Evolutionary conservation across 1,140 invertebrate species (phyloP), one percentile per base, ranked within the genome.

Genomic region (Drosophila teissieri): DNA sequence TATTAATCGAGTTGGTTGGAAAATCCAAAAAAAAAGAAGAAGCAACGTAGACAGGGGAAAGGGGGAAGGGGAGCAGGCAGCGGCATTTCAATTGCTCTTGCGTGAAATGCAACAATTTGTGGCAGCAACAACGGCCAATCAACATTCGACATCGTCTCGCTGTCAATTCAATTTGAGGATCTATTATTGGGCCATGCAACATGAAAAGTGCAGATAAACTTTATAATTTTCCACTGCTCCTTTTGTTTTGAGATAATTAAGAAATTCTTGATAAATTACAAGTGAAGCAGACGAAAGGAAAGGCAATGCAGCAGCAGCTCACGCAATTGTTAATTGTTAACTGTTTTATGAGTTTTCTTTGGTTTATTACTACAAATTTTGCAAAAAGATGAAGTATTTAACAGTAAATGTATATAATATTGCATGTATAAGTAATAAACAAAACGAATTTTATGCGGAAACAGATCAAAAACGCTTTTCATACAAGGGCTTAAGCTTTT

Each of bases 31-130:
- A 22, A 31, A 49, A 22, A 39, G 52, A 40, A 57, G 40, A 24
- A 17, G 42, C 15, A 31, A 1, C 0, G 34, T 11, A n/a, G n/a
- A n/a, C n/a, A n/a, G n/a, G n/a, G n/a, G n/a, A n/a, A n/a, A n/a
- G n/a, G n/a, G n/a, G n/a, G n/a, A n/a, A n/a, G n/a, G n/a, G n/a
- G n/a, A n/a, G n/a, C n/a, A n/a, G n/a, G 17, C 36, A 44, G 46
- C 63, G 72, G 83, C 76, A 86, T 86, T 88, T 88, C 83, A 88
- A 86, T 86, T 86, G 83, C 84, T 54, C 70, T 84, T 84, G 83
- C 84, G 80, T 86, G 84, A 86, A 86, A 88, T 89, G 84, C 84
- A 73, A 80, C 83, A 86, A 88, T 77, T 89, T 89, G 76, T 57
- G 61, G 73, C 65, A 73, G 63, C 64, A 76, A 67, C 65, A 73